phyloP scores from a whole-genome alignment of 2,888 invertebrate species.

The Phasia obesa region DNA sequence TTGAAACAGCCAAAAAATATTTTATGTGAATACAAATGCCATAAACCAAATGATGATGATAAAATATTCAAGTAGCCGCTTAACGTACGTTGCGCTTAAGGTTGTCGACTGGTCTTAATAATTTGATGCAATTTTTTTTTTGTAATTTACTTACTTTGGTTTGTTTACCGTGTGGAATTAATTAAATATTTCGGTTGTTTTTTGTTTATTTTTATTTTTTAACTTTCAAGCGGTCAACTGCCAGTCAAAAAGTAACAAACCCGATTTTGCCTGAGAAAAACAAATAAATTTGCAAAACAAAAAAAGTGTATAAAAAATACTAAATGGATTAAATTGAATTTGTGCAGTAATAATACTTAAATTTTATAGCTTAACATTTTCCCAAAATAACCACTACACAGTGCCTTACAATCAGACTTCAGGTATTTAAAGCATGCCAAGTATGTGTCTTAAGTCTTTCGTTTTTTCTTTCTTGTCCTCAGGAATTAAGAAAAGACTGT shows the following conservation, averaged over 20 bases:
- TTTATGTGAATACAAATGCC: conserved; percentile 7
- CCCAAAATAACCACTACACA: conserved; percentile 30
- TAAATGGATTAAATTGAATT: conserved; percentile 26
- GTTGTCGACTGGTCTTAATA: conserved; percentile 48
- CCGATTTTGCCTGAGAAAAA: conserved; percentile 28
- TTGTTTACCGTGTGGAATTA: conserved; percentile 1
- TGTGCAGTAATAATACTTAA: conserved; percentile 43
- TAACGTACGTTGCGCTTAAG: conserved; percentile 7
- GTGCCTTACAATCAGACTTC: not conserved
- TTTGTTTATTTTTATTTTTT: not conserved
- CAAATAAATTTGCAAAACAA: conserved; percentile 13
- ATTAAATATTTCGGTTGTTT: not conserved
- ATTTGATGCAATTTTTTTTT: conserved; percentile 18
- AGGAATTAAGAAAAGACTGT: not conserved
- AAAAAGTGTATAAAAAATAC: not conserved
- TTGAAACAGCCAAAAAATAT: conserved; percentile 23
- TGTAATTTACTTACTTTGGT: not conserved
- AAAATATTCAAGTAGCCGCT: conserved; percentile 54
- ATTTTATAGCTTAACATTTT: conserved; percentile 40
- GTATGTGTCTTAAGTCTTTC: conserved; percentile 45
- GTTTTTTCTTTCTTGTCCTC: not conserved
- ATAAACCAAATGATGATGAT: conserved; percentile 25
- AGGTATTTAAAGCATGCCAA: not conserved
- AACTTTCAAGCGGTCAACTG: conserved; percentile 22
- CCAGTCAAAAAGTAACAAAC: conserved; percentile 8